Percentiles rank a stretch among this genome's conserved stretches.
These are phyloP conservation scores for Esox niger DNA, from an alignment of 2,113 vertebrate species.

Conservation along the genomic window DNA sequence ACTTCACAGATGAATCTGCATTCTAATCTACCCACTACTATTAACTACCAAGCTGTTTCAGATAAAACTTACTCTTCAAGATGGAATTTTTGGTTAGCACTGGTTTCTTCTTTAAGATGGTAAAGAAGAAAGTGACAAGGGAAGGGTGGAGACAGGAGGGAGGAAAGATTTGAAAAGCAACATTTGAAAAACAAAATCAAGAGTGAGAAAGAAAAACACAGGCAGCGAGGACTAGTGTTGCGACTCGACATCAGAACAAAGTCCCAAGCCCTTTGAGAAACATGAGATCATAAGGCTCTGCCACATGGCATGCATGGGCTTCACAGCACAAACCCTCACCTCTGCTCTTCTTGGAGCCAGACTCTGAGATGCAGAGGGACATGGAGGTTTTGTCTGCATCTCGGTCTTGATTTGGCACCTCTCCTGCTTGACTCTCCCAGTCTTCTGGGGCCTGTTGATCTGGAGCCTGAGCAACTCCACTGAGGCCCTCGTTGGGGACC, in stretches of 20 bases:
- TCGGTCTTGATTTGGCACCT: conserved; percentile 57
- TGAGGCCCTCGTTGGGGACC: conserved; percentile 53
- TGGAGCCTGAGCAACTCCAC: conserved; percentile 45
- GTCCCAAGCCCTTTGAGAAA: neutral
- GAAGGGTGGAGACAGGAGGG: conserved; percentile 32
- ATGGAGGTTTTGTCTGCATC: conserved; percentile 81
- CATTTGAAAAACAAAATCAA: conserved; percentile 8
- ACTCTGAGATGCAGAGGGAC: conserved; percentile 85
- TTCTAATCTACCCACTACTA: conserved; percentile 41
- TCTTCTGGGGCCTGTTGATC: conserved; percentile 39
- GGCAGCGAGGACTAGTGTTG: conserved; percentile 38
- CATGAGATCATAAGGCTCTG: neutral
- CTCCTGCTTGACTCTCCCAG: conserved; percentile 75
- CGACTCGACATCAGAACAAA: conserved; percentile 23
- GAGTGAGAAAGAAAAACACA: conserved; percentile 31
- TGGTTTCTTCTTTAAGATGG: conserved; percentile 83
- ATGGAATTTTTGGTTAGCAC: conserved; percentile 77
- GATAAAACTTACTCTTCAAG: conserved; percentile 84
- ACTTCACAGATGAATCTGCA: neutral
- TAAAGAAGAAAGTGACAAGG: conserved; percentile 65
- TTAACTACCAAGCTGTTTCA: conserved; percentile 33
- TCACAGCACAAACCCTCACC: conserved; percentile 62
- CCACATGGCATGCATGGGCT: neutral
- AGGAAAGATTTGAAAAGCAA: conserved; percentile 8
- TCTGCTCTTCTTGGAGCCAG: conserved; percentile 85